Evolutionary conservation across 2,113 vertebrate genomes (phyloP), one percentile per base, ranked within the genome.

Genomic region (Neodontobutis hainanensis): DNA sequence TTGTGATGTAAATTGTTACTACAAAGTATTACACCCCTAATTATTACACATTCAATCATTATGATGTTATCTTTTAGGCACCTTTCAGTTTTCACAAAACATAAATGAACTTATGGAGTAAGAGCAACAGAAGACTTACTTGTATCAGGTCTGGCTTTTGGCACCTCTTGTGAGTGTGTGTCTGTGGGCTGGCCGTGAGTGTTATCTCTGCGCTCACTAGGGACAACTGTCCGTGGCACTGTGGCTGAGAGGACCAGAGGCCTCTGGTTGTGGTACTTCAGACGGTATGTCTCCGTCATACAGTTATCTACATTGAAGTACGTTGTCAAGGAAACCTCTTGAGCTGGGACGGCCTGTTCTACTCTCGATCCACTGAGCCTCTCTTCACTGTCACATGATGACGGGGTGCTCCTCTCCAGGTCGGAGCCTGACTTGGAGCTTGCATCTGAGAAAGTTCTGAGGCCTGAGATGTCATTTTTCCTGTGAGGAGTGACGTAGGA

Each of bases 301-400:
- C 97, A 99, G 79, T 93, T 95, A 65, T 99, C 97, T 61, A 99
- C 97, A 0, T 94, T 96, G 87, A 99, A 99, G 67, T 99, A 99
- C 5, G 97, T 99, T 0, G 97, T 99, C 15, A 96, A 90, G 6
- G 95, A 91, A 61, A 99, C 72, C 16, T 91, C 92, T 14, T 95
- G 93, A 7, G 84, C 87, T 8, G 87, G 88, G 61, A 71, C 78
- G 0, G 51, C 4, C 2, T 78, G 84, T 15, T 77, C 85, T 15
- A 16, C 73, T 16, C 88, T 88, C 10, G 63, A 79, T 10, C 72
- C 84, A 3, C 70, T 47, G 35, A 80, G 62, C 57, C 83, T 82
- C 35, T 92, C 91, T 44, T 88, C 88, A 3, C 82, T 84, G 4
- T 91, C 88, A 4, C 84, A 86, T 0, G 84, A 89, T 0, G 78